Conservation (phyloP, 2,797 vertebrate species). For the Bradypodion ventrale region DNA sequence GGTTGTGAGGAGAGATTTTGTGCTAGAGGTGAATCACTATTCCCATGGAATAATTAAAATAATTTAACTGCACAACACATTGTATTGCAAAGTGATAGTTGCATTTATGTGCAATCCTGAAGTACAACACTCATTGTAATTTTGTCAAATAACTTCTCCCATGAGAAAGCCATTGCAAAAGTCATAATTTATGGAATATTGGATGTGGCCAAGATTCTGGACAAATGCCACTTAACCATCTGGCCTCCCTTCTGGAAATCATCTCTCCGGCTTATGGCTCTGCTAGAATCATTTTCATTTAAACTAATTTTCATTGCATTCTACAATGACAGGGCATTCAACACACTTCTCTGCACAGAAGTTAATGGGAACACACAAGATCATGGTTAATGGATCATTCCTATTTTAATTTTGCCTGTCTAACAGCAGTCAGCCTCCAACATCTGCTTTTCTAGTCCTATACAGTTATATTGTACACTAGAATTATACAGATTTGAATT, state of each 20-base stretch:
- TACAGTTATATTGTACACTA: not conserved
- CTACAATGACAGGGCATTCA: slow-evolving; percentile 44
- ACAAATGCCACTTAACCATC: slow-evolving; percentile 57
- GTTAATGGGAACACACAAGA: slow-evolving; percentile 1
- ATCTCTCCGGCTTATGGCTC: slow-evolving; percentile 27
- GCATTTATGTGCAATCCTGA: not conserved
- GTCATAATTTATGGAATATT: slow-evolving; percentile 36
- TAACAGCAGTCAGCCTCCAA: not conserved
- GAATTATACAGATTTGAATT: too few species aligned
- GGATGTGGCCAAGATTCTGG: slow-evolving; percentile 38
- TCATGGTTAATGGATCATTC: not conserved
- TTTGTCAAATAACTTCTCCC: not conserved
- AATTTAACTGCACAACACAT: not conserved
- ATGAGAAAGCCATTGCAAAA: not conserved
- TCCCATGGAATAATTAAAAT: not conserved
- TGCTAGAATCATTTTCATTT: slow-evolving; percentile 52
- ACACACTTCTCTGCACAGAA: slow-evolving; percentile 30
- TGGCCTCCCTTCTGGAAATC: slow-evolving; percentile 62
- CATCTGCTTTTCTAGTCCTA: not conserved
- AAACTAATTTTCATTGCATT: slow-evolving; percentile 45
- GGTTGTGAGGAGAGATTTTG: too few species aligned
- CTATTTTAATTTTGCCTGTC: slow-evolving; percentile 38
- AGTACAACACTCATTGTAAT: not conserved
- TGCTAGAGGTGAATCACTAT: too few species aligned
- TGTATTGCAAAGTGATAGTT: not conserved